These are phyloP conservation scores for Sylvilagus floridanus DNA, from an alignment of 2,797 vertebrate genomes.

Conservation along the genomic window DNA sequence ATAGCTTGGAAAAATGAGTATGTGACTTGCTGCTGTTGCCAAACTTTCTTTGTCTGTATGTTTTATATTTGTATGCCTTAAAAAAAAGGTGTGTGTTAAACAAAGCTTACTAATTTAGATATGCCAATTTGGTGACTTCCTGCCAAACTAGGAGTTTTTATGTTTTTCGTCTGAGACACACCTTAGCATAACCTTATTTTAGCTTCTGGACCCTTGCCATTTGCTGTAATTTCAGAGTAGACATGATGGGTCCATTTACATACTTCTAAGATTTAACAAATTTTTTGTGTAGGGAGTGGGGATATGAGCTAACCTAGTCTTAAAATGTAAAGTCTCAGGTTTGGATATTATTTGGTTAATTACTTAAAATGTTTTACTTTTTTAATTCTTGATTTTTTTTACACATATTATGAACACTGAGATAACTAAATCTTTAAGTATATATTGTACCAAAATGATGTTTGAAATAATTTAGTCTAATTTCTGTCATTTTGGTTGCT, in stretches of 20 bases:
- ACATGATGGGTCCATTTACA: background rate
- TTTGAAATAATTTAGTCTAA: conserved; percentile 20
- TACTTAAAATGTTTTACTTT: background rate
- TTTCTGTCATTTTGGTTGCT: background rate
- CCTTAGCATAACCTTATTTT: conserved; percentile 76
- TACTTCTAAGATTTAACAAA: conserved; percentile 42
- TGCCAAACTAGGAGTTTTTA: conserved; percentile 67
- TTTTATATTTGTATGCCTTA: conserved; percentile 18
- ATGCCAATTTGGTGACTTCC: conserved; percentile 76
- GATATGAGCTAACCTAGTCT: conserved; percentile 2
- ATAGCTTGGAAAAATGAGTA: background rate
- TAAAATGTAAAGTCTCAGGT: conserved; percentile 4
- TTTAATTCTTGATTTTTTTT: conserved; percentile 6
- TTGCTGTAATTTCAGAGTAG: conserved; percentile 68
- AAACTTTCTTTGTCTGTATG: conserved; percentile 23
- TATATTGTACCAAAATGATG: background rate
- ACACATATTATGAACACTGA: conserved; percentile 9
- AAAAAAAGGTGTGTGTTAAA: conserved; percentile 63
- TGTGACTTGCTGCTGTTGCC: conserved; percentile 47
- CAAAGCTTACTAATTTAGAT: conserved; percentile 77
- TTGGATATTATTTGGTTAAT: conserved; percentile 57
- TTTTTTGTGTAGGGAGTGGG: background rate
- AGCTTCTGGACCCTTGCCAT: conserved; percentile 59
- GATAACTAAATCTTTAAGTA: background rate
- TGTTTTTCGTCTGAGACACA: conserved; percentile 73